Percentiles rank a stretch among this genome's conserved stretches.
These are phyloP conservation scores for Fopius arisanus DNA, from an alignment of 1,140 invertebrate genomes.

Conservation along the genomic window DNA sequence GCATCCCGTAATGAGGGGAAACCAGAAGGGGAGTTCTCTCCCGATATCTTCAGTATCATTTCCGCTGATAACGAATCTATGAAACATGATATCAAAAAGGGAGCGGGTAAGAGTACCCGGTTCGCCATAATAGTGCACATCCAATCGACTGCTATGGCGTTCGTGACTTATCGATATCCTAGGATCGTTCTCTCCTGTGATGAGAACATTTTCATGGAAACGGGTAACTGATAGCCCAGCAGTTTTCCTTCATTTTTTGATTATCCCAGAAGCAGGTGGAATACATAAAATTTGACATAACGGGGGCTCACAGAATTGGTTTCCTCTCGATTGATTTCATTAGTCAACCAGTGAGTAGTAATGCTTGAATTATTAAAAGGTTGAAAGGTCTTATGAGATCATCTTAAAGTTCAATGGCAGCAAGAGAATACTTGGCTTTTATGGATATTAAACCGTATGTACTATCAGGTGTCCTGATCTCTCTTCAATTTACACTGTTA, in stretches of 20 bases:
- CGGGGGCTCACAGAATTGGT: background rate
- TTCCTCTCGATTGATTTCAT: background rate
- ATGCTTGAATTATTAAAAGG: too few species aligned
- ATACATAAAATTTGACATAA: background rate
- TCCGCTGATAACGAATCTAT: conserved; percentile 28
- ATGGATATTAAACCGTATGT: too few species aligned
- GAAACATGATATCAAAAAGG: conserved; percentile 14
- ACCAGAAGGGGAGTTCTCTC: background rate
- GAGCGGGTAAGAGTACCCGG: background rate
- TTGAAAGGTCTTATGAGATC: too few species aligned
- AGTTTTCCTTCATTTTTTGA: background rate
- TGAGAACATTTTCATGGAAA: conserved; percentile 6
- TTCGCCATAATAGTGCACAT: conserved; percentile 10
- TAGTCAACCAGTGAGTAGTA: too few species aligned
- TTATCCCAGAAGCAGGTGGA: background rate
- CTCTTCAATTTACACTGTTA: too few species aligned
- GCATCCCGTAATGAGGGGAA: background rate
- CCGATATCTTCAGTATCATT: background rate
- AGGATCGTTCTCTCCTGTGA: background rate
- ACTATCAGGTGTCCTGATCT: too few species aligned
- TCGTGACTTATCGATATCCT: conserved; percentile 29
- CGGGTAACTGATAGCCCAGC: background rate
- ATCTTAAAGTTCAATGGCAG: too few species aligned
- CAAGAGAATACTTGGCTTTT: too few species aligned
- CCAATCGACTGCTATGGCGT: conserved; percentile 14